Percentiles rank a stretch among this genome's conserved stretches.
These are phyloP conservation scores for Rhegmatorhina hoffmannsi DNA, from an alignment of 2,113 vertebrate genomes.

Conservation along the genomic window DNA sequence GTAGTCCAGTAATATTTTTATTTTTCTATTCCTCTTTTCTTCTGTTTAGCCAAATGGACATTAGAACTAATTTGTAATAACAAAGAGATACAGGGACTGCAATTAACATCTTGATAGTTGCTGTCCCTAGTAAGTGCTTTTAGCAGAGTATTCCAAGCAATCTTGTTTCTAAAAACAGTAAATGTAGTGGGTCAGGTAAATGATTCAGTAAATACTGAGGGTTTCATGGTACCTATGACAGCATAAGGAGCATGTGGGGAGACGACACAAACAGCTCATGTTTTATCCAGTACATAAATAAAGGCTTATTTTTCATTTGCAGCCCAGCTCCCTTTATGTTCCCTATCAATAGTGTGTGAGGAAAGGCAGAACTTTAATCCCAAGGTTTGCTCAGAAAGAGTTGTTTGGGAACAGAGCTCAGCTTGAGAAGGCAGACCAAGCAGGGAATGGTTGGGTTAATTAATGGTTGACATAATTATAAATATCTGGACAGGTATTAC, in stretches of 20 bases:
- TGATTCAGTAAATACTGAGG: not conserved
- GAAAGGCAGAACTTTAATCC: not conserved
- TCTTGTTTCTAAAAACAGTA: not conserved
- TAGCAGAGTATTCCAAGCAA: not conserved
- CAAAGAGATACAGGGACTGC: not conserved
- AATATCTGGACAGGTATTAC: not conserved
- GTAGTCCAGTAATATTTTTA: not conserved
- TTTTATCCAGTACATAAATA: not conserved
- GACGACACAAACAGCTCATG: not conserved
- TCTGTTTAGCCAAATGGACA: not conserved
- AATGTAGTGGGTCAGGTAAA: not conserved
- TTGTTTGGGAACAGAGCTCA: not conserved
- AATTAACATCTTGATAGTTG: not conserved
- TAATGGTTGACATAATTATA: not conserved
- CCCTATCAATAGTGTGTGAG: not conserved
- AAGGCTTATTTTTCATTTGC: not conserved
- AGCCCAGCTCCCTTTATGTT: not conserved
- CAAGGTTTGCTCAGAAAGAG: not conserved
- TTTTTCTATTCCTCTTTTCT: not conserved
- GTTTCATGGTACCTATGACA: not conserved
- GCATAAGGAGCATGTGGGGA: fast-evolving
- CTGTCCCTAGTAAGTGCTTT: not conserved
- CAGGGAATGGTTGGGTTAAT: not conserved
- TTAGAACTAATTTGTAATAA: not conserved
- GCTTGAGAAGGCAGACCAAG: not conserved